Conservation (phyloP, 2,888 invertebrate genomes). For the Subacronicta megacephala region DNA sequence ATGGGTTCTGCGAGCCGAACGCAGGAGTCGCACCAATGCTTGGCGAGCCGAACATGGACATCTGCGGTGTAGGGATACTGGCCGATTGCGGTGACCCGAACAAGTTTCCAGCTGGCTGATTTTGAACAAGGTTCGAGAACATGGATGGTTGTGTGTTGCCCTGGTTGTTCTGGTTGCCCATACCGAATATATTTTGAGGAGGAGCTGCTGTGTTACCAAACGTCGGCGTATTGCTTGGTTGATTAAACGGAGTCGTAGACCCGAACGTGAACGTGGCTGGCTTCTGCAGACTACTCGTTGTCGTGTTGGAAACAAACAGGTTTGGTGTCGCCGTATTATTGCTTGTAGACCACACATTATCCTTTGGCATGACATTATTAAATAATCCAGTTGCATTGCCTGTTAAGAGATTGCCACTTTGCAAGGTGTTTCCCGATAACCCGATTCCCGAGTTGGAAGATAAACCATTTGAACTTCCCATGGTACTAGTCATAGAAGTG, state of each 20-base stretch:
- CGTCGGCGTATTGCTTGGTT: constrained; percentile 54
- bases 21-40: constrained; percentile 58
- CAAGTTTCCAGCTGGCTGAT: constrained; percentile 60
- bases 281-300: constrained; percentile 63
- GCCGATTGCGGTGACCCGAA: constrained; percentile 67
- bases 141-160: constrained; percentile 62
- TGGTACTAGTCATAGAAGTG: constrained; percentile 24
- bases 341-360: constrained; percentile 70
- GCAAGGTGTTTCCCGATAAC: constrained; percentile 49
- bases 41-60: constrained; percentile 68
- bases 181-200: constrained; percentile 69
- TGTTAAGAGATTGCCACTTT: constrained; percentile 44
- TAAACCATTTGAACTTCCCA: constrained; percentile 51
- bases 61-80: constrained; percentile 50
- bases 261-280: constrained; percentile 73
- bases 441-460: no score
- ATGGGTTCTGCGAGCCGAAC: constrained; percentile 67
- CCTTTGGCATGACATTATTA: constrained; percentile 65
- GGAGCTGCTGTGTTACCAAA: constrained; percentile 65
- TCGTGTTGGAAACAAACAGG: constrained; percentile 64
- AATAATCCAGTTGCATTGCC: constrained; percentile 58
- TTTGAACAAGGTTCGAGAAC: constrained; percentile 65
- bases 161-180: constrained; percentile 63
- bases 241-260: constrained; percentile 64
- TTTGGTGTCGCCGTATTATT: constrained; percentile 59